These are phyloP conservation scores for Pangasius djambal DNA, from an alignment of 2,797 vertebrate species.

Conservation along the genomic window DNA sequence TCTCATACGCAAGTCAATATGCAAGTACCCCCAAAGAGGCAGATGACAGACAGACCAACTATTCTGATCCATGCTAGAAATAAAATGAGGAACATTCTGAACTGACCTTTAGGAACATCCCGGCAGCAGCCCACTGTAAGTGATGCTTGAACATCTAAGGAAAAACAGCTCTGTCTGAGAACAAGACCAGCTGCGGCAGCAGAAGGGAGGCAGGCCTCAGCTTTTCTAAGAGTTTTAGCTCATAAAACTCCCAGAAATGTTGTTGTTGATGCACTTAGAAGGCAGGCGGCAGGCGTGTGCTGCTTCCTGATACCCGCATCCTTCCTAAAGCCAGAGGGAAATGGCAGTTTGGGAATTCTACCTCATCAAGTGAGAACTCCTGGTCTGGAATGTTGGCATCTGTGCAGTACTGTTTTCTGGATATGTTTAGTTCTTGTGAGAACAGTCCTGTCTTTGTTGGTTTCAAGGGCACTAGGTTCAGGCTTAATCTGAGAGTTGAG, in stretches of 20 bases:
- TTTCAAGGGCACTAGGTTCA: slow-evolving; percentile 11
- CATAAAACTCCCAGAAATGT: not conserved
- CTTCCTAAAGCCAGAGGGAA: slow-evolving; percentile 62
- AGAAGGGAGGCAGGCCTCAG: not conserved
- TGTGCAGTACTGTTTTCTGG: slow-evolving; percentile 61
- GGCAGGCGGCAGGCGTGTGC: slow-evolving; percentile 22
- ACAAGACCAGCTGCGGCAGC: not conserved
- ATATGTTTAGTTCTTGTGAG: slow-evolving; percentile 31
- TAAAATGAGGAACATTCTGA: slow-evolving; percentile 48
- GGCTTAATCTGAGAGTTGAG: slow-evolving; percentile 12
- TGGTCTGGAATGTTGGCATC: slow-evolving; percentile 53
- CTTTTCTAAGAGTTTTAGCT: slow-evolving; percentile 4
- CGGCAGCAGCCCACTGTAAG: not conserved
- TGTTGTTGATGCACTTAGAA: slow-evolving; percentile 42
- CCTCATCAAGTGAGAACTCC: slow-evolving; percentile 2
- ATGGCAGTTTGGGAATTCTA: slow-evolving; percentile 42
- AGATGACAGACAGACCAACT: slow-evolving; percentile 56
- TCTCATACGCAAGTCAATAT: slow-evolving; percentile 66
- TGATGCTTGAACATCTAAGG: slow-evolving; percentile 33
- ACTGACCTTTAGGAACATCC: not conserved
- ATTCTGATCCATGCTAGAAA: slow-evolving; percentile 72
- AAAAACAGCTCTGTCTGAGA: slow-evolving; percentile 38
- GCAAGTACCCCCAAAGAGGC: slow-evolving; percentile 49
- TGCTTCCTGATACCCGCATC: slow-evolving; percentile 62
- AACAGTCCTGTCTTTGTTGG: slow-evolving; percentile 19